Base-by-base conservation (phyloP, 2,888 invertebrate species). In the Muschampia plurimacula region DNA sequence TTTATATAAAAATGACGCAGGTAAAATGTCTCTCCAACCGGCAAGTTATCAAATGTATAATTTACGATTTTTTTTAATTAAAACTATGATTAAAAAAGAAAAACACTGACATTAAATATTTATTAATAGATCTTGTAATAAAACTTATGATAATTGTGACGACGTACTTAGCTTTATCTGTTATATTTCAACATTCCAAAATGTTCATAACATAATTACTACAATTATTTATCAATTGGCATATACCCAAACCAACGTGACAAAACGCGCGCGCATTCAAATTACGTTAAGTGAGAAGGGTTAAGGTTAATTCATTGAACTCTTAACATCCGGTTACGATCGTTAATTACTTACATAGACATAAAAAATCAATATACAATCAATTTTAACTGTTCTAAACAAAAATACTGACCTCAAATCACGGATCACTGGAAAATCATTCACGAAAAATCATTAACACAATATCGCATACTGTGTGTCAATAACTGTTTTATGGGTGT, bases 381-480 rank as follows among this genome's bases (percentile, higher is more conserved):
- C 36, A n/a, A 10, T 22, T 39, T 39, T n/a, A 36, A n/a, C 32
- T 39, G 41, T 15, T 36, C 36, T 3, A 15, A 39, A 41, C 36
- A 72, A 62, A 79, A 80, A 84, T 86, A 87, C 90, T 85, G 84
- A 90, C 90, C 90, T 89, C 84, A 81, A 77, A 79, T 79, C 81
- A 80, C 79, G 78, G 81, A 83, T 82, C 88, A 89, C 88, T 85
- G 82, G 80, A 84, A 84, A 86, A 83, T 81, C 83, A 85, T 86
- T 83, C 85, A 86, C 86, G 64, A 71, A 78, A 78, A 79, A 77
- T 74, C 77, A 78, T 77, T 57, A 57, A 57, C 57, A 57, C 57
- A 28, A 28, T 12, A 15, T 28, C 57, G 28, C 57, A 57, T 57
- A 57, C 55, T 28, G 12, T 57, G 28, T 28, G 57, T 57, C 57